Conservation (phyloP, 35 echinoderm and acorn worm species). For the Heliocidaris tuberculata region DNA sequence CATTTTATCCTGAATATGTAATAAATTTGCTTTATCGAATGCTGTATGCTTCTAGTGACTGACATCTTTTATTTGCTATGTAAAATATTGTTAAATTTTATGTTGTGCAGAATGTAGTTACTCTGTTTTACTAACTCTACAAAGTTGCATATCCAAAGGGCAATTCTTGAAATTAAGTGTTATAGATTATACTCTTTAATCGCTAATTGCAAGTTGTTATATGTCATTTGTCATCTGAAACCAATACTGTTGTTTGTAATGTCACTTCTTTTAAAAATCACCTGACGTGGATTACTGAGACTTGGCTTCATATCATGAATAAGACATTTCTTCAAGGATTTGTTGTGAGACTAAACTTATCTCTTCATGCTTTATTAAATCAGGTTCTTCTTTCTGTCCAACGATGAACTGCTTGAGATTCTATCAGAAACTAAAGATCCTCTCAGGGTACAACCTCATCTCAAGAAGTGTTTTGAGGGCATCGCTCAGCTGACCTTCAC, state of each 20-base stretch:
- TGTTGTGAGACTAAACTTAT: too few relatives aligned
- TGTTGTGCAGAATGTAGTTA: too few relatives aligned
- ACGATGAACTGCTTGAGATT: conserved; percentile 95
- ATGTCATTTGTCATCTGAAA: not conserved
- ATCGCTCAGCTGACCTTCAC: conserved; percentile 95
- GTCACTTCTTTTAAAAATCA: not conserved
- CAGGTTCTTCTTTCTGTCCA: conserved; percentile 98
- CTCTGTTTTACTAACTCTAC: too few relatives aligned
- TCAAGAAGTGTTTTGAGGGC: conserved; percentile 99
- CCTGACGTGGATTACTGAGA: too few relatives aligned
- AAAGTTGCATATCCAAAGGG: too few relatives aligned
- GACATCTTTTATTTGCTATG: not conserved
- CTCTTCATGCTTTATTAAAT: not conserved
- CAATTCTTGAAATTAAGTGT: too few relatives aligned
- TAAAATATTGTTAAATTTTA: not conserved
- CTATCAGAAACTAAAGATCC: conserved; percentile 99
- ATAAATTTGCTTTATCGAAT: not conserved
- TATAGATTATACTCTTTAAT: too few relatives aligned
- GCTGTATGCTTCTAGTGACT: not conserved
- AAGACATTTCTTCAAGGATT: too few relatives aligned
- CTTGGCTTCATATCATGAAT: too few relatives aligned
- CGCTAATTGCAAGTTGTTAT: too few relatives aligned
- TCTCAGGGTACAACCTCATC: conserved; percentile 92
- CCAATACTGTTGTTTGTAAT: not conserved
- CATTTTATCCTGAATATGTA: not conserved